Conservation (phyloP, 1,140 invertebrate genomes). For the Drosophila simulans region DNA sequence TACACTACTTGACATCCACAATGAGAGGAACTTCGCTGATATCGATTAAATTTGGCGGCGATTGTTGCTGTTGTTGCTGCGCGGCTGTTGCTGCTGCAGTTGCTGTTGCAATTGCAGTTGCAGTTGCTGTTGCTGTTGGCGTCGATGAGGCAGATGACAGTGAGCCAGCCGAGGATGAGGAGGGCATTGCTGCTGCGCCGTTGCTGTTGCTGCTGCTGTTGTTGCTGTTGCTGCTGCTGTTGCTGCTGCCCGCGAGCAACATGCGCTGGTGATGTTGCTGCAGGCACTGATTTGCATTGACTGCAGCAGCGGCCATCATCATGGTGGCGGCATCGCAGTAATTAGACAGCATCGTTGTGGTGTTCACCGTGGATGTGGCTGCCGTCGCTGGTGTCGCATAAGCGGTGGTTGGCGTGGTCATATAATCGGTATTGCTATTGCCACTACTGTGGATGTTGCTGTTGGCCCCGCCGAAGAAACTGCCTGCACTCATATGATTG, state of each 20-base stretch:
- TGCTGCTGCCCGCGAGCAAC: slow-evolving; percentile 59
- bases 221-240: slow-evolving; percentile 23
- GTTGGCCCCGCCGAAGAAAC: slow-evolving; percentile 54
- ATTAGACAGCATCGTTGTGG: slow-evolving; percentile 83
- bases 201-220: slow-evolving; percentile 1
- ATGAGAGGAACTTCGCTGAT: slow-evolving; percentile 85
- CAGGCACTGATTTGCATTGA: slow-evolving; percentile 84
- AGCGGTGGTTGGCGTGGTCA: slow-evolving; percentile 54
- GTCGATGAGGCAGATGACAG: slow-evolving; percentile 76
- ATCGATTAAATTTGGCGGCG: slow-evolving; percentile 84
- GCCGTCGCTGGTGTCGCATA: slow-evolving; percentile 66
- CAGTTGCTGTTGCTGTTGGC: slow-evolving; percentile 51
- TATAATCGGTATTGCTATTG: slow-evolving; percentile 54
- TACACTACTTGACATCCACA: slow-evolving; percentile 85
- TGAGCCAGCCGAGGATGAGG: slow-evolving; percentile 60
- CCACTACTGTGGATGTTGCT: slow-evolving; percentile 18
- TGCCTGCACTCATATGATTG: slow-evolving; percentile 60
- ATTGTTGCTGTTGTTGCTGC: slow-evolving; percentile 64
- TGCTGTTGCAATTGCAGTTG: slow-evolving; percentile 22
- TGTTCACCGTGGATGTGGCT: slow-evolving; percentile 58
- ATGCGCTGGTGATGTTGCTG: slow-evolving; percentile 80
- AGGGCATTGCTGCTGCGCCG: slow-evolving; percentile 34
- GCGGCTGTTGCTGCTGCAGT: slow-evolving; percentile 31
- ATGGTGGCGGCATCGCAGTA: slow-evolving; percentile 83
- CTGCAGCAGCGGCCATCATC: slow-evolving; percentile 83